Base-by-base conservation (phyloP, 2,113 vertebrate species). In the Thalassarche chlororhynchos region DNA sequence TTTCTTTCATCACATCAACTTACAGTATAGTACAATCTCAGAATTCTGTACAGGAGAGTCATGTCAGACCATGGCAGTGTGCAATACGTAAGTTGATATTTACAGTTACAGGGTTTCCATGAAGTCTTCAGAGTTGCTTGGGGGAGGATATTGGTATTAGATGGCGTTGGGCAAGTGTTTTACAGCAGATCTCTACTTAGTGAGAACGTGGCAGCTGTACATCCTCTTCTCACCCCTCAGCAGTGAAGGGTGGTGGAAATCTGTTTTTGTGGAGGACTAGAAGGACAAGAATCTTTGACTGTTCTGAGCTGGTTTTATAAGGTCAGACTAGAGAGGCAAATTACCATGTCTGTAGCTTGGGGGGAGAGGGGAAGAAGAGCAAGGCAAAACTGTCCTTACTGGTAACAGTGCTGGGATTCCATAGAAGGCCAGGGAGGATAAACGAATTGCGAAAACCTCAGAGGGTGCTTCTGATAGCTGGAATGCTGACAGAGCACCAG, bases 21-120 rank as follows among this genome's bases (percentile, higher is more conserved):
- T 99, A 96, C 99, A 99, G 98, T 99, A 99, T 97, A 99, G 99
- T 98, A 99, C 99, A 97, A 99, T 99, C 98, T 99, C 99, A 34
- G 99, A 99, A 97, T 99, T 99, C 98, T 99, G 99, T 98, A 99
- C 99, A 23, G 99, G 99, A 76, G 99, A 99, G 93, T 99, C 99
- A 5, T 99, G 99, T 98, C 99, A 99, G 98, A 99, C 99, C 81
- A 99, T 99, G 99, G 99, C 99, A 5, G 99, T 99, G 91, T 99
- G 99, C 98, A 99, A 98, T 98, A 99, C 99, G 99, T 99, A 98
- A 99, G 99, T 99, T 47, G 2, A 0, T 64, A 25, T 81, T 87
- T 88, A 80, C 29, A 75, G 24, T 68, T 77, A 40, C 65, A n/a
- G 44, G 28, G 36, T 86, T 94, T 79, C 57, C 24, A 2, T 86